These are phyloP conservation scores for Pandemis cinnamomeana DNA, from an alignment of 2,888 invertebrate genomes.

Conservation along the genomic window DNA sequence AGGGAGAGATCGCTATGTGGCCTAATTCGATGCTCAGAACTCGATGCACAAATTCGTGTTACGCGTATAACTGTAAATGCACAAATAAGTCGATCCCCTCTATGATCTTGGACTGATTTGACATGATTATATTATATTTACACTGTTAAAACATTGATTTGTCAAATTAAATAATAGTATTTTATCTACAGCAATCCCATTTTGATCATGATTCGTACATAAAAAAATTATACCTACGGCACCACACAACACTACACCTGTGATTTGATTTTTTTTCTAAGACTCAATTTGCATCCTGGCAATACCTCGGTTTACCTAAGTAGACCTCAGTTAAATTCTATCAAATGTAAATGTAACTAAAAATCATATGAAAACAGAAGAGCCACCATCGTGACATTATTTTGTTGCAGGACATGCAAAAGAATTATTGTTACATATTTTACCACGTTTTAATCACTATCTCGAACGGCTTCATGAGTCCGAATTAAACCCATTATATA, in stretches of 20 bases:
- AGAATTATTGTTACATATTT: neutral
- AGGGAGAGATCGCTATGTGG: constrained; percentile 86
- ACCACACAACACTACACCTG: constrained; percentile 68
- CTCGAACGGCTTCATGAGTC: neutral
- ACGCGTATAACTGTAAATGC: constrained; percentile 84
- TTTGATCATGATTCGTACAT: constrained; percentile 39
- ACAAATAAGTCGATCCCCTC: constrained; percentile 71
- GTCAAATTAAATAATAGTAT: constrained; percentile 33
- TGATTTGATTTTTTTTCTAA: constrained; percentile 53
- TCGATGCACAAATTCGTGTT: constrained; percentile 85
- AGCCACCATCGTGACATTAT: neutral
- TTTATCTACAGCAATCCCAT: constrained; percentile 42
- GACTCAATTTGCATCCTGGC: constrained; percentile 52
- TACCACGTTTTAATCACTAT: neutral
- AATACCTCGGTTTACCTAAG: constrained; percentile 46
- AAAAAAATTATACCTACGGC: constrained; percentile 41
- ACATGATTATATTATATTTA: constrained; percentile 47
- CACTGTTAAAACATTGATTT: constrained; percentile 31
- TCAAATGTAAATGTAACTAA: neutral
- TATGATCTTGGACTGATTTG: constrained; percentile 51
- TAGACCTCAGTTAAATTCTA: neutral
- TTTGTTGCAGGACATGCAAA: neutral
- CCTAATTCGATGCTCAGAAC: constrained; percentile 84
- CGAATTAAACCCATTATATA: neutral
- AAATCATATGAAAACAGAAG: neutral